Conservation (phyloP, 2,888 invertebrate genomes). For the Stictocephala bisonia region DNA sequence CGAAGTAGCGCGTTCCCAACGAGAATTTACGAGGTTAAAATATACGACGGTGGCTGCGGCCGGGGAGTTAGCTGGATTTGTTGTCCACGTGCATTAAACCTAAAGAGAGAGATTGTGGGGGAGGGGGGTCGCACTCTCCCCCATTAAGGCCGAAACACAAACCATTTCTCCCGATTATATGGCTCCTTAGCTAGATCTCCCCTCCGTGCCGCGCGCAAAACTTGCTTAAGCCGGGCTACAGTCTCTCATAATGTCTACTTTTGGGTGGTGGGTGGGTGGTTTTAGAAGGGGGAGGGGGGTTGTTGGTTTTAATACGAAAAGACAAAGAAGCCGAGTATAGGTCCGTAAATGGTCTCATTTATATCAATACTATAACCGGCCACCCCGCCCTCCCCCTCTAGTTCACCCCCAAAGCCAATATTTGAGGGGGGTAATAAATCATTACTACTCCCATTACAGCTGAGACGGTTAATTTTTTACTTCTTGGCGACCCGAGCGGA, state of each 20-base stretch:
- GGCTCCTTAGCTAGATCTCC: constrained; percentile 41
- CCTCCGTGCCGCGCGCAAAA: constrained; percentile 23
- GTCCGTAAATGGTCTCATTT: constrained; percentile 46
- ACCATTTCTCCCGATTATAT: constrained; percentile 50
- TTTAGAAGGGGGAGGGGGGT: constrained; percentile 18
- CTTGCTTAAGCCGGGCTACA: constrained; percentile 17
- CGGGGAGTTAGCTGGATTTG: constrained; percentile 29
- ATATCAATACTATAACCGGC: constrained; percentile 41
- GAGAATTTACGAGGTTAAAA: constrained; percentile 36
- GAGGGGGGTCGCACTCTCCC: constrained; percentile 31
- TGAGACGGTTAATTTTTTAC: constrained; percentile 42
- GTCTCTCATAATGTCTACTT: constrained; percentile 39
- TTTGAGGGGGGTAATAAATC: constrained; percentile 35
- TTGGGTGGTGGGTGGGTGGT: constrained; percentile 7
- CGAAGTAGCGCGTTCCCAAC: too few relatives aligned
- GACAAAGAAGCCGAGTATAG: constrained; percentile 42
- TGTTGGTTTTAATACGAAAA: constrained; percentile 46
- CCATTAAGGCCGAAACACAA: constrained; percentile 45
- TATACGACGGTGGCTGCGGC: too few relatives aligned
- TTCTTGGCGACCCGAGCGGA: constrained; percentile 29
- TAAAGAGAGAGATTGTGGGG: not conserved
- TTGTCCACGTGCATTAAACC: constrained; percentile 37
- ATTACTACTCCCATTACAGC: constrained; percentile 43
- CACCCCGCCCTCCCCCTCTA: constrained; percentile 16
- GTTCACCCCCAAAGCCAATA: constrained; percentile 19